phyloP scores from a whole-genome alignment of 2,113 vertebrate genomes.

The Oncorhynchus kisutch region DNA sequence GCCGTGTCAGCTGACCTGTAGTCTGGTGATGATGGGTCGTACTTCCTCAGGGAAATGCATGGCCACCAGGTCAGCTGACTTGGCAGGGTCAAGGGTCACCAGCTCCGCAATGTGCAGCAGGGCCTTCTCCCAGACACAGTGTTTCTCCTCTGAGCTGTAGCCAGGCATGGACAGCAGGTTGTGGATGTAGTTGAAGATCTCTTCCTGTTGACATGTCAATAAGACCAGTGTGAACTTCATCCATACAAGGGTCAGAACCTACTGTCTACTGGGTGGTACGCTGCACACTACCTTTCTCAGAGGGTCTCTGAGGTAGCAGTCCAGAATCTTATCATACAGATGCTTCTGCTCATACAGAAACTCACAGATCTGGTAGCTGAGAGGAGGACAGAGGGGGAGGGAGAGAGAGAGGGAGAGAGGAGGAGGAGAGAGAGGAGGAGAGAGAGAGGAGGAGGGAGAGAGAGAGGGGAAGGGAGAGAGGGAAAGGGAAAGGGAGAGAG shows the following conservation, averaged over 20 bases:
- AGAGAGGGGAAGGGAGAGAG: no score
- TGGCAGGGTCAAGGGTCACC: conserved; percentile 81
- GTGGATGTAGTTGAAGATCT: conserved; percentile 93
- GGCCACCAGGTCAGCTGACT: conserved; percentile 87
- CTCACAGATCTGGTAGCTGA: conserved; percentile 95
- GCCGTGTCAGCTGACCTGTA: conserved; percentile 75
- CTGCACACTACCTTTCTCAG: conserved; percentile 81
- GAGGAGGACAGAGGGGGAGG: not conserved
- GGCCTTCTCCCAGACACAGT: conserved; percentile 81
- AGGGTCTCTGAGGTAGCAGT: conserved; percentile 91
- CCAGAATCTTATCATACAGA: conserved; percentile 87
- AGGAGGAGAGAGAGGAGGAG: not conserved
- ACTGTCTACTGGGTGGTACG: not conserved
- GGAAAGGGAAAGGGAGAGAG: not conserved
- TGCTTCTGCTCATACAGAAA: conserved; percentile 94
- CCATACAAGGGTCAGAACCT: no score
- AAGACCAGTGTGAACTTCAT: not conserved
- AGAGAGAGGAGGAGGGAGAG: not conserved
- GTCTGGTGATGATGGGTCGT: conserved; percentile 77
- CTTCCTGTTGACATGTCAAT: conserved; percentile 72
- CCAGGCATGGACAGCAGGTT: conserved; percentile 93
- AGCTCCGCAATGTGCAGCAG: conserved; percentile 88
- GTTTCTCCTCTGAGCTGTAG: conserved; percentile 86
- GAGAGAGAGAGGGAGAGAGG: no score
- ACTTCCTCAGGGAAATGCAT: conserved; percentile 85